Evolutionary conservation across 92 coral and sea anemone species (phyloP), one percentile per base, ranked within the genome.

Genomic region (Epizoanthus ramosus): DNA sequence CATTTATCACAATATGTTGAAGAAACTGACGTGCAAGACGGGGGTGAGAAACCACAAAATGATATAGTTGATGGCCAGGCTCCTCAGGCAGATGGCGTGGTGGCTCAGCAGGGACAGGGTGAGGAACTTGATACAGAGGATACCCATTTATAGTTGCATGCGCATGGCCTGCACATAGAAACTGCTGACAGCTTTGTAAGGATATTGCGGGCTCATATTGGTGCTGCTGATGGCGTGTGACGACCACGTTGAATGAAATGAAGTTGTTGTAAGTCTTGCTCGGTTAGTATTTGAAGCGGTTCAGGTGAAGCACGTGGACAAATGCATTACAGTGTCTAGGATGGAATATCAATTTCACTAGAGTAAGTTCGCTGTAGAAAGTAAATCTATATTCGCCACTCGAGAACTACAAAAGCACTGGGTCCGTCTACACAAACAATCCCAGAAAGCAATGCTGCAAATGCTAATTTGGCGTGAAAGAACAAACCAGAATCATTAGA

Each of bases 1-100:
- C 87, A 74, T 71, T 73, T 92, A 57, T 43, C 91, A 6, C 92
- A 6, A 39, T 60, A 60, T 41, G 82, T 63, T 21, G 82, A 77
- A 39, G 82, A 39, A 61, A 14, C 22, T 22, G 59, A 50, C 54
- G 0, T 12, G 54, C 13, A 50, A 50, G 54, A 13, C 16, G 54
- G 60, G 45, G 47, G 8, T 21, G 59, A 45, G 13, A 21, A 18
- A 10, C 15, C 14, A 2, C 41, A 77, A 39, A 28, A 68, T 39
- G 57, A 60, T 41, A 68, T 12, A 41, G 71, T 39, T 65, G 71
- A 50, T 50, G 54, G 15, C 70, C 58, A 76, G 70, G 50, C 68
- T 35, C 57, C 82, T 39, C 82, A 77, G 58, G 12, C 58, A 14
- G 35, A 77, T 35, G 59, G 14, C 19, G 54, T 41, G 70, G 71